Conservation (phyloP, 2,888 invertebrate species). For the Baccha elongata region DNA sequence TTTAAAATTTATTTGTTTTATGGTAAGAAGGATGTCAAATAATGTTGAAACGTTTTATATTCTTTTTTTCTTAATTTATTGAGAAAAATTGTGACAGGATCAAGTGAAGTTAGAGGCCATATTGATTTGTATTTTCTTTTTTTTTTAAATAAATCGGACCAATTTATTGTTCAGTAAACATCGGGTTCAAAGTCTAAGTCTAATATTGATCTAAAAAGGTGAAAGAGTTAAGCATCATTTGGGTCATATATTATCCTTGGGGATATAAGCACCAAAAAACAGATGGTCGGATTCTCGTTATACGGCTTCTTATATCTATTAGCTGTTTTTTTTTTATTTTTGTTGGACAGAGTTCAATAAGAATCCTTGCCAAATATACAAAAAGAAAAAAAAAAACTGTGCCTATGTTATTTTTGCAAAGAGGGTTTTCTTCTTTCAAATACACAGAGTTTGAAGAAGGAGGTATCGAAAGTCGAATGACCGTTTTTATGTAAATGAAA, state of each 20-base stretch:
- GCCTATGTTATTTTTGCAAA: not conserved
- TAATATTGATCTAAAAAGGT: slow-evolving; percentile 4
- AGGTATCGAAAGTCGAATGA: slow-evolving; percentile 1
- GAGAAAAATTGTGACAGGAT: slow-evolving; percentile 1
- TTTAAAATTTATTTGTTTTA: slow-evolving; percentile 34
- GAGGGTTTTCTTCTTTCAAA: not conserved
- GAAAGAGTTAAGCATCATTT: slow-evolving; percentile 24
- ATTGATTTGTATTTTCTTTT: not conserved
- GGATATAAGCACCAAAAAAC: not conserved
- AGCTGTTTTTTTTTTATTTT: not conserved
- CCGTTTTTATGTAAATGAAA: slow-evolving; percentile 41
- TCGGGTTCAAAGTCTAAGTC: not conserved
- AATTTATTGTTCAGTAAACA: slow-evolving; percentile 21
- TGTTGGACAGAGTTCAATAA: not conserved
- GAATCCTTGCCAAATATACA: not conserved
- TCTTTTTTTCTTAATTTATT: slow-evolving; percentile 11
- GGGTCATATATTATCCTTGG: slow-evolving; percentile 13
- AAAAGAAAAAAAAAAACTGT: not conserved
- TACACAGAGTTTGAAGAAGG: not conserved
- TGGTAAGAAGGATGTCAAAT: slow-evolving; percentile 17
- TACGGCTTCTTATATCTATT: not conserved
- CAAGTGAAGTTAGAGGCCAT: slow-evolving; percentile 6
- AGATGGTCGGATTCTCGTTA: slow-evolving; percentile 12
- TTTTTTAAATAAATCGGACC: slow-evolving; percentile 4
- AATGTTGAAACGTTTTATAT: slow-evolving; percentile 22